phyloP scores from a whole-genome alignment of 2,797 vertebrate genomes.

The Poecilia velifera region DNA sequence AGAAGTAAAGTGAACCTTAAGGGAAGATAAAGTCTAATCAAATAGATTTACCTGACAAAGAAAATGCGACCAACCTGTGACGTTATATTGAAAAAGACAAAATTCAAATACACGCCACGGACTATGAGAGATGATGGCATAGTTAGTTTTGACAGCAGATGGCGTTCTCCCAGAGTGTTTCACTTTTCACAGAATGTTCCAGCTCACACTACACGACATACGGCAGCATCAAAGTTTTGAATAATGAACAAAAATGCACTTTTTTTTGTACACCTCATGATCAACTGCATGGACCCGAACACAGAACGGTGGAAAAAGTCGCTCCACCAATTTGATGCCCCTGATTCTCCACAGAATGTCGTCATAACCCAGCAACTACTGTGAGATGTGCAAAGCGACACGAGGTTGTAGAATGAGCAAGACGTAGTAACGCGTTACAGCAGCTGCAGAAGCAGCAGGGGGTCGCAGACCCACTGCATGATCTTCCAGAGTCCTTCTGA shows the following conservation, averaged over 20 bases:
- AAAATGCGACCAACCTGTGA: neutral
- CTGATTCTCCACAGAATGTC: neutral
- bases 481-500: neutral
- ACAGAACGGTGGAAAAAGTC: neutral
- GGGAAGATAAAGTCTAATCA: neutral
- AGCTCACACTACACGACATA: neutral
- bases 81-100: neutral
- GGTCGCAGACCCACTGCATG: neutral
- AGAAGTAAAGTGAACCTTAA: neutral
- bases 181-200: neutral
- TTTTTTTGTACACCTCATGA: neutral
- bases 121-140: neutral
- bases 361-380: neutral
- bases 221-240: neutral
- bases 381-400: neutral
- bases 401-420: neutral
- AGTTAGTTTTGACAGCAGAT: neutral
- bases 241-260: neutral
- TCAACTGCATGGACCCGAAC: neutral
- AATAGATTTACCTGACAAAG: neutral
- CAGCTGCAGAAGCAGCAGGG: neutral
- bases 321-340: neutral
- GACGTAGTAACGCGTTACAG: neutral
- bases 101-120: neutral
- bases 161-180: neutral